Conservation (phyloP, 2,797 vertebrate species). For the Phylloscopus collybita region DNA sequence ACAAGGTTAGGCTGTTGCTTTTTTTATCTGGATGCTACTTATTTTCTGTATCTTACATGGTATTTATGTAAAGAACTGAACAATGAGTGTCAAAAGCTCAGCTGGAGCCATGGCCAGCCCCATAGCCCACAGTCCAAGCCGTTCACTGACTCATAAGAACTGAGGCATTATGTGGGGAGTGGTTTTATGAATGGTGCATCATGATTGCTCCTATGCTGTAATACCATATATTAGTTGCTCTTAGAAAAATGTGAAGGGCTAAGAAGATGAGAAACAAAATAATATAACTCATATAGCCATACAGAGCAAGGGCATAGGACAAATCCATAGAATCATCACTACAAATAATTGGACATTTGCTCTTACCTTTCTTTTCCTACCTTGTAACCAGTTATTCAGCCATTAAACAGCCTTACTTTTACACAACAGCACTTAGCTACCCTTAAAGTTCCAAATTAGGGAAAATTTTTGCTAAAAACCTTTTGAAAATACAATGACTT, state of each 20-base stretch:
- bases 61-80: background rate
- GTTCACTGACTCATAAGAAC: background rate
- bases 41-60: background rate
- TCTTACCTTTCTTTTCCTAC: background rate
- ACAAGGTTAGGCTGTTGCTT: background rate
- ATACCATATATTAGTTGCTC: background rate
- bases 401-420: background rate
- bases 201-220: background rate
- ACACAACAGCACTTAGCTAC: background rate
- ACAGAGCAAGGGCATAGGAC: background rate
- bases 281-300: background rate
- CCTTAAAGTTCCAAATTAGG: background rate
- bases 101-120: background rate
- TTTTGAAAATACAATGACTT: background rate
- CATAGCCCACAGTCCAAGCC: background rate
- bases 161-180: fast-evolving
- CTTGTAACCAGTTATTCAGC: background rate
- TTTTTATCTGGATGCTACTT: background rate
- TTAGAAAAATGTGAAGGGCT: background rate
- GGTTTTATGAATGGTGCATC: background rate
- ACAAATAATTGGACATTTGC: background rate
- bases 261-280: background rate
- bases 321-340: background rate
- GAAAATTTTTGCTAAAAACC: background rate
- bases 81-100: background rate